Conservation (phyloP, 2,888 invertebrate genomes). For the Epicampocera succincta region DNA sequence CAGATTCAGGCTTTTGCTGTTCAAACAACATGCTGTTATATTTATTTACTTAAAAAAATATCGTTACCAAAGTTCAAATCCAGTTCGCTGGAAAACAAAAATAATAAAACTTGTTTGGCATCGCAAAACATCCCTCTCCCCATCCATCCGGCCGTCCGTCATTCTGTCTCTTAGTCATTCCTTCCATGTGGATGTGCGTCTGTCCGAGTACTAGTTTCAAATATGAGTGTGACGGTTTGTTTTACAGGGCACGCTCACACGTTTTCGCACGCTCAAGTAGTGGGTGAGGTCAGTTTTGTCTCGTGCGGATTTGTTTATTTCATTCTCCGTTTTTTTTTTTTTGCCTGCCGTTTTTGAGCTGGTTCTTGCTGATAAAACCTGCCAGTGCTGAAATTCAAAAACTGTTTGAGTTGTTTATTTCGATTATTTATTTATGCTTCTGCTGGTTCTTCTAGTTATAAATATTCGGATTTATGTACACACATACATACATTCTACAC, state of each 20-base stretch:
- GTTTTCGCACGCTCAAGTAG: conserved; percentile 72
- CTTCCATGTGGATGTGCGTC: not conserved
- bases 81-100: conserved; percentile 61
- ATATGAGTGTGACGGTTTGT: conserved; percentile 36
- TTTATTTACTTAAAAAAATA: conserved; percentile 53
- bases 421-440: conserved; percentile 1
- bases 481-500: conserved; percentile 7
- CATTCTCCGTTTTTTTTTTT: conserved; percentile 12
- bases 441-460: not conserved
- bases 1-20: conserved; percentile 19
- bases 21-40: conserved; percentile 20
- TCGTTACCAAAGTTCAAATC: conserved; percentile 69
- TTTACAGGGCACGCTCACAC: conserved; percentile 47
- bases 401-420: conserved; percentile 13
- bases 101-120: conserved; percentile 67
- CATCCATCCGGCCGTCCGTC: conserved; percentile 11
- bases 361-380: conserved; percentile 45
- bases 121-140: conserved; percentile 32
- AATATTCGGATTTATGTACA: not conserved
- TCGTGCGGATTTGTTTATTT: conserved; percentile 38
- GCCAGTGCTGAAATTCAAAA: conserved; percentile 30
- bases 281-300: conserved; percentile 79
- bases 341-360: not conserved
- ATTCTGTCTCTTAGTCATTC: too few relatives aligned
- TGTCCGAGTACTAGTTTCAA: conserved; percentile 49